Percentiles rank a stretch among this genome's conserved stretches.
phyloP scores from a whole-genome alignment of 2,113 vertebrate species.

The Poeciliopsis retropinna region DNA sequence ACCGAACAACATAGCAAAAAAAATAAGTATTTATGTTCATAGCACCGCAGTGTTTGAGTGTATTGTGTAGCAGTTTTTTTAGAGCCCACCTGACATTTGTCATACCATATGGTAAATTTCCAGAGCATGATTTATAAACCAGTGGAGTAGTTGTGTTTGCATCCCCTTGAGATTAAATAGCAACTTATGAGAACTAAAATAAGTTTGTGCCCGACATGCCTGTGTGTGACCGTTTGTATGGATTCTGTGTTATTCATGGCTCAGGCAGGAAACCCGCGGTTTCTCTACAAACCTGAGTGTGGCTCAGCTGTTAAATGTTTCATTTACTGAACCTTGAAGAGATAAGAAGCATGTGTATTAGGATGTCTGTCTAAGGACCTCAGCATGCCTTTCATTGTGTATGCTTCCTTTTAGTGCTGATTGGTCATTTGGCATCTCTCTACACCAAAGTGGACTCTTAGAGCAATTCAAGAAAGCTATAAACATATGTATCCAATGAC shows the following conservation, averaged over 20 bases:
- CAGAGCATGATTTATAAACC: slow-evolving; percentile 29
- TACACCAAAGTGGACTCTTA: slow-evolving; percentile 62
- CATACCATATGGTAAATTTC: slow-evolving; percentile 46
- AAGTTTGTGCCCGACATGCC: slow-evolving; percentile 26
- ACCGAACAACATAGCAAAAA: slow-evolving; percentile 14
- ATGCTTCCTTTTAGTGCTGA: slow-evolving; percentile 58
- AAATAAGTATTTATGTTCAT: slow-evolving; percentile 29
- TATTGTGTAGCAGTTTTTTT: slow-evolving; percentile 28
- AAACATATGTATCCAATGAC: slow-evolving; percentile 38
- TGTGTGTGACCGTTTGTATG: slow-evolving; percentile 12
- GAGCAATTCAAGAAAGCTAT: slow-evolving; percentile 54
- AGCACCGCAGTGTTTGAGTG: slow-evolving; percentile 1
- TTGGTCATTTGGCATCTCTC: slow-evolving; percentile 67
- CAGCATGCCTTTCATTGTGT: slow-evolving; percentile 44
- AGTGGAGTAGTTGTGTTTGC: slow-evolving; percentile 24
- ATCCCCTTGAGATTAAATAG: slow-evolving; percentile 26
- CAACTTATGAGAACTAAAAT: slow-evolving; percentile 16
- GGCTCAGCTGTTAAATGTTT: slow-evolving; percentile 72
- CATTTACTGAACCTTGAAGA: slow-evolving; percentile 77
- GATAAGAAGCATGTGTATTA: slow-evolving; percentile 67
- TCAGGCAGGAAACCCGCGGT: slow-evolving; percentile 15
- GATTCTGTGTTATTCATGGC: slow-evolving; percentile 26
- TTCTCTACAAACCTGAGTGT: slow-evolving; percentile 28
- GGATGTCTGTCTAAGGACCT: slow-evolving; percentile 66
- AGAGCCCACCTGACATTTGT: slow-evolving; percentile 49